phyloP scores from a whole-genome alignment of 2,888 invertebrate species.

The Macaria liturata region DNA sequence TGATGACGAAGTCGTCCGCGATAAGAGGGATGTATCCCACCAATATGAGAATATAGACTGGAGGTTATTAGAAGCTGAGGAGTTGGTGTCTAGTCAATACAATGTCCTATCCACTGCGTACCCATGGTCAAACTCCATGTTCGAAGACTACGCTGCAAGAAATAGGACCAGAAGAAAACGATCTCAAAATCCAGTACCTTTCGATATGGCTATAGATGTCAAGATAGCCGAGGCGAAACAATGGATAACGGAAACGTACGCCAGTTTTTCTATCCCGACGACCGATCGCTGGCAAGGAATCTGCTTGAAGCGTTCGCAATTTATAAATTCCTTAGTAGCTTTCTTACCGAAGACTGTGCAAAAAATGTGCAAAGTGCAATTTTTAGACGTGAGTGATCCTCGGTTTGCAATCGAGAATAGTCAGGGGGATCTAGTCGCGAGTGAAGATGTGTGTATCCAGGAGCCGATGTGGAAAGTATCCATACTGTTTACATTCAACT shows the following conservation, averaged over 20 bases:
- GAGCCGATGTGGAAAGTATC: slow-evolving; percentile 93
- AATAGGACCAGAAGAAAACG: slow-evolving; percentile 81
- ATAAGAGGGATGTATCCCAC: slow-evolving; percentile 63
- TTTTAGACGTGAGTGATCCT: slow-evolving; percentile 90
- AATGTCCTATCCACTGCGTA: slow-evolving; percentile 76
- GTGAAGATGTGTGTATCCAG: slow-evolving; percentile 89
- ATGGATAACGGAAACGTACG: slow-evolving; percentile 94
- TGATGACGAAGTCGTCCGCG: slow-evolving; percentile 68
- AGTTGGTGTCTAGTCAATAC: slow-evolving; percentile 76
- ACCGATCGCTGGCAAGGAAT: slow-evolving; percentile 91
- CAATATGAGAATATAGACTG: slow-evolving; percentile 67
- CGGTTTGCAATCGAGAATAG: slow-evolving; percentile 89
- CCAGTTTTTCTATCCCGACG: slow-evolving; percentile 93
- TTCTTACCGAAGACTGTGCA: slow-evolving; percentile 90
- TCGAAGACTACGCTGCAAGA: slow-evolving; percentile 77
- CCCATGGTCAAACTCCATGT: slow-evolving; percentile 79
- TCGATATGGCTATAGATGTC: slow-evolving; percentile 85
- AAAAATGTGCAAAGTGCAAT: slow-evolving; percentile 89
- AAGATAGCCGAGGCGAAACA: slow-evolving; percentile 90
- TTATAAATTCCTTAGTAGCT: slow-evolving; percentile 89
- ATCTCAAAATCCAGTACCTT: slow-evolving; percentile 66
- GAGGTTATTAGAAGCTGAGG: slow-evolving; percentile 73
- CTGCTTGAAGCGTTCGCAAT: slow-evolving; percentile 90
- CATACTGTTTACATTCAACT: slow-evolving; percentile 87
- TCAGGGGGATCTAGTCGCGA: slow-evolving; percentile 92